Conservation (phyloP, 2,888 invertebrate genomes). For the Xylocampa areola region DNA sequence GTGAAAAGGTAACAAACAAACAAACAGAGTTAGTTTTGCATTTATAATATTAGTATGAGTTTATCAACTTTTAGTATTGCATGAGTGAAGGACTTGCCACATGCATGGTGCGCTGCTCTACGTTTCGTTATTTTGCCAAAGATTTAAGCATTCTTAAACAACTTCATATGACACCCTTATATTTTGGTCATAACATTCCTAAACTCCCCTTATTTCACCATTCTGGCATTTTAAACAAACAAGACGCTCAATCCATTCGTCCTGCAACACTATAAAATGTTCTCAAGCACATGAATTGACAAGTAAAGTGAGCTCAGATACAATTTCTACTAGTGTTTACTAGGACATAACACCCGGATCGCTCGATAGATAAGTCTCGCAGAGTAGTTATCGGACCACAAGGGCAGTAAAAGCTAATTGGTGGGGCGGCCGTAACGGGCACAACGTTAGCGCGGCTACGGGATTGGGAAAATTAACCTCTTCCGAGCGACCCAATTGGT, state of each 20-base stretch:
- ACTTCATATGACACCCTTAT: too few species aligned
- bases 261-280: conserved; percentile 35
- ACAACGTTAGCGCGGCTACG: conserved; percentile 74
- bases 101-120: too few species aligned
- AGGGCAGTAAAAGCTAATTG: conserved; percentile 88
- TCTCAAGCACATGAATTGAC: conserved; percentile 28
- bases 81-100: too few species aligned
- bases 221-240: conserved; percentile 10
- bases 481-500: conserved; percentile 82
- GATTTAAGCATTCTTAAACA: too few species aligned
- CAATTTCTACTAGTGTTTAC: conserved; percentile 72
- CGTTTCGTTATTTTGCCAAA: too few species aligned
- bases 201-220: neutral
- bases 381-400: conserved; percentile 84
- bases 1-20: too few species aligned
- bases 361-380: conserved; percentile 82
- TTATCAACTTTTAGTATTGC: too few species aligned
- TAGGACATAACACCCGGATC: conserved; percentile 75
- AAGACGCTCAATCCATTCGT: conserved; percentile 46
- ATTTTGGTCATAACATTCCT: too few species aligned
- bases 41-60: too few species aligned
- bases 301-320: conserved; percentile 54
- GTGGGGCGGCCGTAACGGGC: conserved; percentile 79
- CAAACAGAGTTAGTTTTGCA: too few species aligned
- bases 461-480: conserved; percentile 86